Percentiles rank a stretch among this genome's conserved stretches.
These are phyloP conservation scores for Gari tellinella DNA, from an alignment of 2,888 invertebrate species.

Conservation along the genomic window DNA sequence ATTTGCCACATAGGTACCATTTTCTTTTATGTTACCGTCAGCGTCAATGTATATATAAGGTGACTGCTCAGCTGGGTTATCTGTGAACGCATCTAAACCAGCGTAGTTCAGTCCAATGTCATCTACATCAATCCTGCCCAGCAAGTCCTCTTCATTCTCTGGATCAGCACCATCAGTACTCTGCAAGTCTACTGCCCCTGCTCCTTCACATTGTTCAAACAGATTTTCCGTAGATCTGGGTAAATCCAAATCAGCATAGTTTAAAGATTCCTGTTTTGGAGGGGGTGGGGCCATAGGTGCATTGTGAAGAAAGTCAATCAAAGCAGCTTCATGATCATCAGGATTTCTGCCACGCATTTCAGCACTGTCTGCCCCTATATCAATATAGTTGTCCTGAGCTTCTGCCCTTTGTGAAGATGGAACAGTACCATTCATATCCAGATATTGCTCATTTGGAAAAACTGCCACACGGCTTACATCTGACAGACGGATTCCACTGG, in stretches of 20 bases:
- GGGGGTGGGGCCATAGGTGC: conserved; percentile 52
- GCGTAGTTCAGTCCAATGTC: conserved; percentile 58
- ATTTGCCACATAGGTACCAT: conserved; percentile 16
- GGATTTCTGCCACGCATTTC: conserved; percentile 23
- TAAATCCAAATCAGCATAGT: conserved; percentile 93
- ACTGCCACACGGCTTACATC: conserved; percentile 48
- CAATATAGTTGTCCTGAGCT: conserved; percentile 70
- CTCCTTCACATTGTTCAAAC: conserved; percentile 53
- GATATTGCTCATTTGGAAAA: conserved; percentile 55
- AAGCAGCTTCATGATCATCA: conserved; percentile 69
- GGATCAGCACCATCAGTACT: conserved; percentile 12
- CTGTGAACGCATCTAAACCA: conserved; percentile 72
- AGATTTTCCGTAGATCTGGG: conserved; percentile 74
- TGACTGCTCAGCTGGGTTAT: conserved; percentile 56
- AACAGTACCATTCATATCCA: conserved; percentile 40
- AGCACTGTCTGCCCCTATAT: conserved; percentile 54
- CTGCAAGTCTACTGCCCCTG: conserved; percentile 21
- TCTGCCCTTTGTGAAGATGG: conserved; percentile 30
- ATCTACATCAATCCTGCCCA: conserved; percentile 48
- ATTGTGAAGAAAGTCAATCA: conserved; percentile 73
- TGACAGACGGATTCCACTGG: conserved; percentile 45
- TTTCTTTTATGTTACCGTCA: conserved; percentile 52
- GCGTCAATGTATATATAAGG: conserved; percentile 73
- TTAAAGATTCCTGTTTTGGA: conserved; percentile 84
- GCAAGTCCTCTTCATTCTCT: conserved; percentile 16